Evolutionary conservation across 2,113 vertebrate genomes (phyloP).

Genomic region (Leptobrachium ailaonicum): DNA sequence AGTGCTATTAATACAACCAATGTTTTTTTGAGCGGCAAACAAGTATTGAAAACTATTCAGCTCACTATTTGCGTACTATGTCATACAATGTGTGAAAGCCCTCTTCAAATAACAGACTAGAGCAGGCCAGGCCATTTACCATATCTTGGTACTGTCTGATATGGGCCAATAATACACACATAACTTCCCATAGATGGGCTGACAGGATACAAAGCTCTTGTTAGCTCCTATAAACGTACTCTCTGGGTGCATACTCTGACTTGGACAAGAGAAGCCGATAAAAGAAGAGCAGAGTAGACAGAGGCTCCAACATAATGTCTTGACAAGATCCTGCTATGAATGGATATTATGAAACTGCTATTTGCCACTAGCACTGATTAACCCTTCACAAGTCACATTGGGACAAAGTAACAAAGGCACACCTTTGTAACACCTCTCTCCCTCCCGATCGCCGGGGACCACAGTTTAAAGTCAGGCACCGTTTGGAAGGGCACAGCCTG

Average conservation of each 20-base stretch:
- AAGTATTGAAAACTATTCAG: too few species aligned
- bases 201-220: slow-evolving; percentile 6
- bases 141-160: not conserved
- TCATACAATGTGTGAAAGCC: not conserved
- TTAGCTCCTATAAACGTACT: slow-evolving; percentile 7
- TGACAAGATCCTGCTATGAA: not conserved
- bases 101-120: not conserved
- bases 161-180: not conserved
- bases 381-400: too few species aligned
- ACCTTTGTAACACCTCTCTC: too few species aligned
- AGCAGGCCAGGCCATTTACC: not conserved
- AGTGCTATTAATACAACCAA: too few species aligned
- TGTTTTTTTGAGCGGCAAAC: too few species aligned
- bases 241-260: not conserved
- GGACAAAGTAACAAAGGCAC: too few species aligned
- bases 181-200: slow-evolving; percentile 15
- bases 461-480: too few species aligned
- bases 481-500: too few species aligned
- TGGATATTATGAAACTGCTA: not conserved
- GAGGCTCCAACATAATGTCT: slow-evolving; percentile 15
- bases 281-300: slow-evolving; percentile 2
- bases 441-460: too few species aligned
- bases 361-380: too few species aligned
- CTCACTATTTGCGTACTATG: too few species aligned
- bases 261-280: not conserved